A percentile compares a stretch with the other conserved stretches of the same genome.
phyloP scores from a whole-genome alignment of 2,113 vertebrate species.

The Haplochromis burtoni region DNA sequence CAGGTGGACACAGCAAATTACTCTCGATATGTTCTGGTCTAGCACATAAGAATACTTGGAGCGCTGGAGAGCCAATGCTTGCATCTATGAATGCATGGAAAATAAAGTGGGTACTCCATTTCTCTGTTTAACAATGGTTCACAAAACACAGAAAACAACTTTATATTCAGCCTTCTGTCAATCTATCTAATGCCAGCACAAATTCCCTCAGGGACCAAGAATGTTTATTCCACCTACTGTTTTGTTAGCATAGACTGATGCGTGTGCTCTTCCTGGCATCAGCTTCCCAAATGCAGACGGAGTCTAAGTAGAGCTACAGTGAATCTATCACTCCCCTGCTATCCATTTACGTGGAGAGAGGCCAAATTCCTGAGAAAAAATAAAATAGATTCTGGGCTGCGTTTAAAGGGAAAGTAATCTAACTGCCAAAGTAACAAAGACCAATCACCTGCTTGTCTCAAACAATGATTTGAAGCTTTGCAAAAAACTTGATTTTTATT shows the following conservation, averaged over 20 bases:
- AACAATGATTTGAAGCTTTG: background rate
- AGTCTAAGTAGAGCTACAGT: background rate
- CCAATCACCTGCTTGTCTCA: background rate
- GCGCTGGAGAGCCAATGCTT: background rate
- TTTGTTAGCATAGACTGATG: constrained; percentile 13
- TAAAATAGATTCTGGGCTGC: background rate
- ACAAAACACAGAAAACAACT: background rate
- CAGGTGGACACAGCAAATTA: background rate
- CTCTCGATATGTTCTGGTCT: background rate
- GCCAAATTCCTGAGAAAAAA: background rate
- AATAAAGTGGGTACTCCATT: background rate
- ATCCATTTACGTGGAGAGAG: background rate
- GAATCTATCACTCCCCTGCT: background rate
- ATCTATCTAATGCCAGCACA: background rate
- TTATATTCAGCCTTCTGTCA: constrained; percentile 21
- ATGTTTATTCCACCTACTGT: constrained; percentile 34
- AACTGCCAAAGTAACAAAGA: background rate
- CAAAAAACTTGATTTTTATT: background rate
- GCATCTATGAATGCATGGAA: background rate
- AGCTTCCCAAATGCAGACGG: background rate
- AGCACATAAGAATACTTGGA: background rate
- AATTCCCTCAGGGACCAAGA: background rate
- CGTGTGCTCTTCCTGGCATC: background rate
- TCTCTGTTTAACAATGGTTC: background rate
- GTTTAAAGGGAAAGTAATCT: background rate